Conservation (phyloP, 2,797 vertebrate species). For the Hoplostethus mediterraneus region DNA sequence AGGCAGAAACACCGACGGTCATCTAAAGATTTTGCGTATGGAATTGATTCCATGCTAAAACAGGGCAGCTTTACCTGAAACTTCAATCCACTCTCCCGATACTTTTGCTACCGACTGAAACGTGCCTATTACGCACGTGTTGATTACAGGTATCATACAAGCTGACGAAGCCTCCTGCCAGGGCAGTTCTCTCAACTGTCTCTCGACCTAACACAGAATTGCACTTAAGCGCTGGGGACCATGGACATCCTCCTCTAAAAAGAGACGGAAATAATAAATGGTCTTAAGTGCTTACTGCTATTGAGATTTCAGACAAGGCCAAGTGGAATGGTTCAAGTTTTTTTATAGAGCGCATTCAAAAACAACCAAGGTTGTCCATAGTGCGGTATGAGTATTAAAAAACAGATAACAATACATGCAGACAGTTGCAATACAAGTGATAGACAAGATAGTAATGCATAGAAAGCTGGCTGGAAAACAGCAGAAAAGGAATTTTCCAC, state of each 20-base stretch:
- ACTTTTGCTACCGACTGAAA: conserved; percentile 3
- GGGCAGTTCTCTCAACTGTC: not conserved
- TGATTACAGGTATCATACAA: no score
- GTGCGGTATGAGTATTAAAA: no score
- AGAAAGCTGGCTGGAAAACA: no score
- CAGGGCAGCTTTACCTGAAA: conserved; percentile 2
- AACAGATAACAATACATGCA: no score
- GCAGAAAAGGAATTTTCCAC: not conserved
- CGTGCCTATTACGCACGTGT: not conserved
- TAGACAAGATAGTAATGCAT: no score
- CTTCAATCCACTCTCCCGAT: not conserved
- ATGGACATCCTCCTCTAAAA: conserved; percentile 17
- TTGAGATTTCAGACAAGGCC: conserved; percentile 21
- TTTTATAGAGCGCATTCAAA: no score
- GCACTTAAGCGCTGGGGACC: not conserved
- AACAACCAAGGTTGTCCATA: no score
- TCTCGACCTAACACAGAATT: conserved; percentile 9
- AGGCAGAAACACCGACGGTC: conserved; percentile 19
- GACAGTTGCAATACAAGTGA: no score
- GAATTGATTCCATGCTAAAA: conserved; percentile 12
- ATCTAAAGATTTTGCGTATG: conserved; percentile 18
- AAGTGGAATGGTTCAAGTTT: no score
- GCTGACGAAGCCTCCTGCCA: not conserved
- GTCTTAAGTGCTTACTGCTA: conserved; percentile 25
- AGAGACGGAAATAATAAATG: conserved; percentile 15